Conservation (phyloP, 2,797 vertebrate genomes). For the Acanthurus leucopareius region DNA sequence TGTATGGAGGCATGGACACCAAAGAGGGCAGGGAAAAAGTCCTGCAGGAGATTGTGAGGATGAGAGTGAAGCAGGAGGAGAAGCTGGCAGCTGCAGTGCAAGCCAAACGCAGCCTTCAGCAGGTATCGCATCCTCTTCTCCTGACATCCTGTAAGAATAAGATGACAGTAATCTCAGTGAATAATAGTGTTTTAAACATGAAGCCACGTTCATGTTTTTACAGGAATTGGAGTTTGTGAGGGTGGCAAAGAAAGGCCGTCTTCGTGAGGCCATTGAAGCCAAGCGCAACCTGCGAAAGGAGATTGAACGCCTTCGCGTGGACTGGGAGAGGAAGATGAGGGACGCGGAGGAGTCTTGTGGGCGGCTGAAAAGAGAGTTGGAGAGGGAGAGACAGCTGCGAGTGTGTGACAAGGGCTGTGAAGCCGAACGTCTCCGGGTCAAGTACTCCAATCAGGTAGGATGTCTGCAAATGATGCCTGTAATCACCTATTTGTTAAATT, state of each 20-base stretch:
- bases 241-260: slow-evolving; percentile 96
- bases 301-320: slow-evolving; percentile 92
- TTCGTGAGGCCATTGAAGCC: slow-evolving; percentile 95
- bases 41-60: slow-evolving; percentile 95
- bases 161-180: neutral
- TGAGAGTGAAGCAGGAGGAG: slow-evolving; percentile 97
- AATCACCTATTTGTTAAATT: neutral
- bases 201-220: neutral
- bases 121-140: slow-evolving; percentile 83
- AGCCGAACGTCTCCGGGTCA: slow-evolving; percentile 91
- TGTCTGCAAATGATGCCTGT: neutral
- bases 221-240: slow-evolving; percentile 97
- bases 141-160: neutral
- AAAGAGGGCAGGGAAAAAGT: slow-evolving; percentile 96
- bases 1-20: slow-evolving; percentile 92
- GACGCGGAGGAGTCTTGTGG: slow-evolving; percentile 93
- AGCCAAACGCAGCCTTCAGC: slow-evolving; percentile 95
- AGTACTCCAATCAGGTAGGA: slow-evolving; percentile 93
- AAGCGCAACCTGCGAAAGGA: slow-evolving; percentile 95
- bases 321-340: slow-evolving; percentile 95
- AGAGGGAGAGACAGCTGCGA: slow-evolving; percentile 90
- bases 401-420: slow-evolving; percentile 96
- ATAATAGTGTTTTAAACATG: slow-evolving; percentile 11
- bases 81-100: slow-evolving; percentile 93
- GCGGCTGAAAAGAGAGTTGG: slow-evolving; percentile 92